Evolutionary conservation across 2,113 vertebrate genomes (phyloP), one percentile per base, ranked within the genome.

Genomic region (Pluvianellus socialis): DNA sequence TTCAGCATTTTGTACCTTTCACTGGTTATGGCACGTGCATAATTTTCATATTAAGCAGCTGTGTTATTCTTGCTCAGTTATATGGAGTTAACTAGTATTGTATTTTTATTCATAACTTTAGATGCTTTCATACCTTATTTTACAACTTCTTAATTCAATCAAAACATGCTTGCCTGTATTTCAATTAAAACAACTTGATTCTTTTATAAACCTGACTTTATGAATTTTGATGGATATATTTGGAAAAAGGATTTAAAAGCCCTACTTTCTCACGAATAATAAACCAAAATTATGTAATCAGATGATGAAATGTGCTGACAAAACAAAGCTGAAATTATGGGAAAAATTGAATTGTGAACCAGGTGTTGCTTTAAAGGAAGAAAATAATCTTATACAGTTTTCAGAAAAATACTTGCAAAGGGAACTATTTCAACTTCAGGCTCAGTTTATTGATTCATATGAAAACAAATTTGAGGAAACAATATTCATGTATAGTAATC

Each of bases 141-240:
- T 59, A 63, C 63, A 68, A 45, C 44, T 75, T 80, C 18, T 74
- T 92, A 74, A 72, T 91, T 91, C 21, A 74, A 50, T 84, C 42
- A 73, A 85, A 88, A 73, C 35, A 45, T 55, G 28, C 56, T 90
- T 93, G 28, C 30, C 52, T 92, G 68, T 44, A 27, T 89, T 86
- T 93, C 84, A 89, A 88, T 95, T 40, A 79, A 84, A 95, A 74
- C 27, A 81, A 47, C 22, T 81, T 70, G 59, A 83, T 94, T 88
- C 49, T 47, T 93, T 53, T 62, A 42, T 77, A 92, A 96, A 56
- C 21, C 14, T 32, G 47, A 18, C 32, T 71, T 86, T 68, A 75
- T 92, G 45, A 86, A 91, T 96, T 79, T 92, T 86, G 73, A 62
- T 82, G 73, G 61, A 68, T 77, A 4, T 74, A 50, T 85, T 88